phyloP scores from a whole-genome alignment of 2,888 invertebrate species.

The Zelleria hepariella region DNA sequence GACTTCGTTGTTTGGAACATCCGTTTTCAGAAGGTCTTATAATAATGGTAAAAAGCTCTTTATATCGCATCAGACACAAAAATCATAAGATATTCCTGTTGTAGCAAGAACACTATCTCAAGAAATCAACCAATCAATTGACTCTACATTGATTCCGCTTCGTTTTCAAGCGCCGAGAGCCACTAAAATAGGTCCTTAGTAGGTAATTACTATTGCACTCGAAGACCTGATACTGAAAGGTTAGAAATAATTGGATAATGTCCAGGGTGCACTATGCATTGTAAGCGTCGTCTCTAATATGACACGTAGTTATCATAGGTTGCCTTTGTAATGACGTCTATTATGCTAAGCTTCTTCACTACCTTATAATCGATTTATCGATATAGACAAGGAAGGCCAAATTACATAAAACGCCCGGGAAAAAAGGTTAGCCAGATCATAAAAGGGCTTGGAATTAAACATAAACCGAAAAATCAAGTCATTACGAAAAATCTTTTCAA shows the following conservation, averaged over 20 bases:
- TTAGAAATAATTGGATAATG: slow-evolving; percentile 71
- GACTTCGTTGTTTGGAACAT: no score
- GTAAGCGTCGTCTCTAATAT: slow-evolving; percentile 26
- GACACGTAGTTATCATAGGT: slow-evolving; percentile 35
- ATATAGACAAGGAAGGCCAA: not conserved
- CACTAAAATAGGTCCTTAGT: not conserved
- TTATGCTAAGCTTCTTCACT: no score
- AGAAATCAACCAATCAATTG: not conserved
- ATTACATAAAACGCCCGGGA: no score
- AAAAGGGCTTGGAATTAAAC: no score
- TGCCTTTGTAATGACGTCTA: slow-evolving; percentile 1
- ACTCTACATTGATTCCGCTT: not conserved
- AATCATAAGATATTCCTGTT: no score
- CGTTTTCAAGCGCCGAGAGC: not conserved
- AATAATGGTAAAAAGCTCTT: no score
- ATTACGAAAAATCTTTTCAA: not conserved
- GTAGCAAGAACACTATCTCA: no score
- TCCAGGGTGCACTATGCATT: slow-evolving; percentile 45
- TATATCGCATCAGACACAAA: no score
- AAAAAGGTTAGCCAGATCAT: no score
- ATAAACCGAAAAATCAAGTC: no score
- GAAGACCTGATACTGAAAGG: slow-evolving; percentile 48
- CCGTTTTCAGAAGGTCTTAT: no score
- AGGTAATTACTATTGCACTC: slow-evolving; percentile 42
- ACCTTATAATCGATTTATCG: no score